Evolutionary conservation across 2,888 invertebrate genomes (phyloP).

Genomic region (Lepidonotus clava): DNA sequence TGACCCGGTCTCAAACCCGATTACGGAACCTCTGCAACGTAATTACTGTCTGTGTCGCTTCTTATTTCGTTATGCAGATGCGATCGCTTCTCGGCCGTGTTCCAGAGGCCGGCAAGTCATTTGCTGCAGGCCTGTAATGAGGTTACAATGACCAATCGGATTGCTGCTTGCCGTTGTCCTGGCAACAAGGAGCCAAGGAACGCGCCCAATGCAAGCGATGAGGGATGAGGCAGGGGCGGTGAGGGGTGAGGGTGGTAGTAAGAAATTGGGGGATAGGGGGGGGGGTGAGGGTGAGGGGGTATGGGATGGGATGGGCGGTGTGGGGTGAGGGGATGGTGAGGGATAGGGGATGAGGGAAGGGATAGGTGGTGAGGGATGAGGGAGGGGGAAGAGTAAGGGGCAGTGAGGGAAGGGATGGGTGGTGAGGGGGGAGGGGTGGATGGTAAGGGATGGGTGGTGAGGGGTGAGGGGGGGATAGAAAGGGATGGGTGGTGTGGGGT

Average conservation of each 20-base stretch:
- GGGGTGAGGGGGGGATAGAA: too few relatives aligned
- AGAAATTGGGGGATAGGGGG: background rate
- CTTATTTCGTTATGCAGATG: slow-evolving; percentile 53
- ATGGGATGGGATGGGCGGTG: background rate
- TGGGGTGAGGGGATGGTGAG: background rate
- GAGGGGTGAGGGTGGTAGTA: background rate
- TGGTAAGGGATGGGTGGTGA: too few relatives aligned
- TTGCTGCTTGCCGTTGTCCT: slow-evolving; percentile 49
- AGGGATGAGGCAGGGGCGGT: too few relatives aligned
- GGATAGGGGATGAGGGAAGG: background rate
- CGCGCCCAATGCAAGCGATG: background rate
- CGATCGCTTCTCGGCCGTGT: slow-evolving; percentile 48
- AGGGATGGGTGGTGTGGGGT: too few relatives aligned
- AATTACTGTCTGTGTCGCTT: slow-evolving; percentile 49
- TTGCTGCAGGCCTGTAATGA: slow-evolving; percentile 32
- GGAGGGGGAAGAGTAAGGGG: too few relatives aligned
- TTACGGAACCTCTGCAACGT: slow-evolving; percentile 46
- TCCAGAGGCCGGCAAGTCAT: slow-evolving; percentile 50
- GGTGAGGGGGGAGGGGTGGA: too few relatives aligned
- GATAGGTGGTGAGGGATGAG: background rate
- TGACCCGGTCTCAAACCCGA: slow-evolving; percentile 41
- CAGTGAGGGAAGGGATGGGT: too few relatives aligned
- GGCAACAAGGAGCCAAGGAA: slow-evolving; percentile 39
- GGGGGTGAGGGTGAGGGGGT: background rate
- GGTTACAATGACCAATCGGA: slow-evolving; percentile 53